Conservation (phyloP, 2,113 vertebrate species). For the Ellobius talpinus region DNA sequence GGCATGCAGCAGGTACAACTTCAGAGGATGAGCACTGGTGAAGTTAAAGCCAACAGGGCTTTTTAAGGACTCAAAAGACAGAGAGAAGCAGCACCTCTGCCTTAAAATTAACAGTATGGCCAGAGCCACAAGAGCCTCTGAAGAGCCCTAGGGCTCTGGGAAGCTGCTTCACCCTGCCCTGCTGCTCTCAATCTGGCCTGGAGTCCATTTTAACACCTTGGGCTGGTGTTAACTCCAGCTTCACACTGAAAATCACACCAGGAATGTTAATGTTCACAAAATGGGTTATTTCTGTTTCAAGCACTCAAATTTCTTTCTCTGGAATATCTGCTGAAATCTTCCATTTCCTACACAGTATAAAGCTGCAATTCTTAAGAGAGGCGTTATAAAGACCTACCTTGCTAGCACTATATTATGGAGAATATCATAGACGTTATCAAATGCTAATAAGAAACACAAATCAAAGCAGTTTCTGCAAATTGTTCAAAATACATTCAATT, state of each 20-base stretch:
- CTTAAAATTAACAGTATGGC: background rate
- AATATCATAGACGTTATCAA: background rate
- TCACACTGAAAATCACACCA: background rate
- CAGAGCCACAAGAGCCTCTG: background rate
- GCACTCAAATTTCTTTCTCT: conserved; percentile 24
- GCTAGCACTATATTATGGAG: background rate
- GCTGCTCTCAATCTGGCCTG: background rate
- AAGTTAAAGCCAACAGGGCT: background rate
- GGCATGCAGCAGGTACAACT: background rate
- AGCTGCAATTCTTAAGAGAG: conserved; percentile 30
- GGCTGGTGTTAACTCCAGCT: background rate
- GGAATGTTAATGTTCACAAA: conserved; percentile 21
- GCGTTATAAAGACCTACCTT: background rate
- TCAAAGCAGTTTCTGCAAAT: background rate
- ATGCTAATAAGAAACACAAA: background rate
- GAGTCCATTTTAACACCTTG: background rate
- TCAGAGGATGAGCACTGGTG: background rate
- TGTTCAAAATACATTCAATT: background rate
- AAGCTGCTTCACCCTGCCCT: background rate
- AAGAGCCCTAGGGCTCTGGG: background rate
- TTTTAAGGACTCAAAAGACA: background rate
- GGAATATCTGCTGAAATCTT: background rate
- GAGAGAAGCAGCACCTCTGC: too few species aligned
- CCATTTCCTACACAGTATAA: background rate
- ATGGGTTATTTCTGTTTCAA: background rate